phyloP scores from a whole-genome alignment of 2,113 vertebrate species.

The Hippoglossus stenolepis region DNA sequence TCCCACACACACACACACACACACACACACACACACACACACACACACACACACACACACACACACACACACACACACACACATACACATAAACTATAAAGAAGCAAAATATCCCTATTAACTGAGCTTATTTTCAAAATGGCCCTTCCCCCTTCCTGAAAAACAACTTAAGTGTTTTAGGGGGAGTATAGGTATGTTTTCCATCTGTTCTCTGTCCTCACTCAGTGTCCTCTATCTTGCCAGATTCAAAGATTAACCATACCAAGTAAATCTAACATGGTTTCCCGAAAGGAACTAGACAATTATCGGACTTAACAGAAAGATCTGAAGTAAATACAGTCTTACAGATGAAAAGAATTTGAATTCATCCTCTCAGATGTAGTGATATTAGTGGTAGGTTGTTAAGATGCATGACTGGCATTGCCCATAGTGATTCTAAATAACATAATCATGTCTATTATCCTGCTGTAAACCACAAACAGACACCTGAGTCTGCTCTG shows the following conservation, averaged over 20 bases:
- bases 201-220: neutral
- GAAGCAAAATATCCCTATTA: slow-evolving; percentile 25
- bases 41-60: too few relatives aligned
- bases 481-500: slow-evolving; percentile 58
- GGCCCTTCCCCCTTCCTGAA: slow-evolving; percentile 1
- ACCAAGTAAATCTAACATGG: neutral
- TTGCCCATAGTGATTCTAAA: slow-evolving; percentile 16
- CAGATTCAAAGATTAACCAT: neutral
- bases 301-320: too few relatives aligned
- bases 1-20: too few relatives aligned
- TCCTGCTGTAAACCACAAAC: slow-evolving; percentile 36
- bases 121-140: slow-evolving; percentile 31
- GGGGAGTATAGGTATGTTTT: neutral
- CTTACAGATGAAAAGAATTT: neutral
- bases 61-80: neutral
- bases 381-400: neutral
- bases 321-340: neutral
- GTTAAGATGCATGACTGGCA: slow-evolving; percentile 5
- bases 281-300: neutral
- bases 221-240: neutral
- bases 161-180: slow-evolving; percentile 11
- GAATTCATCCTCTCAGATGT: neutral
- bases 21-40: too few relatives aligned
- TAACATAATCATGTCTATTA: neutral
- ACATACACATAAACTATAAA: slow-evolving; percentile 3